Base-by-base conservation (phyloP, 1,140 invertebrate genomes). In the Cotesia chilonis region DNA sequence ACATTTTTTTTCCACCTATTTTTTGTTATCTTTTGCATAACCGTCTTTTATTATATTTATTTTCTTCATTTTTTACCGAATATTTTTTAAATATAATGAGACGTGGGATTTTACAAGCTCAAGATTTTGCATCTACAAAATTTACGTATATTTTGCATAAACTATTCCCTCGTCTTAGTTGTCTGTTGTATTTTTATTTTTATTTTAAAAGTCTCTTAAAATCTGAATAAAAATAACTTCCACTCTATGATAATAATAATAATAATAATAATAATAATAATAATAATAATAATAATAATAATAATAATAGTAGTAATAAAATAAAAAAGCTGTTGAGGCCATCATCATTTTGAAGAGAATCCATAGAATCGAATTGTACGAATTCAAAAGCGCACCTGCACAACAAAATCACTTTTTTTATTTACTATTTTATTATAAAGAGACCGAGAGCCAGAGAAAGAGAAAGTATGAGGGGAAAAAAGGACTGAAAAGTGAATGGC, bases 371-470 rank as follows among this genome's bases (percentile, higher is more conserved):
- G 41, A 66, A 66, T 52, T 66, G 36, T 66, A 66, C 64, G 64
- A 14, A 66, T 66, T 51, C 64, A 66, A 66, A 66, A 66, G 41
- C 52, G 64, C 64, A 66, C 64, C 41, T 66, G 63, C 63, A 65
- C 17, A 35, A 20, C 60, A 12, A 61, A 57, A 57, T 57, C n/a
- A n/a, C n/a, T 14, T 47, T 47, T 41, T 47, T 47, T 47, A 47
- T 47, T 47, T 47, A 47, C 6, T 47, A 9, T 47, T 47, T 9
- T 47, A 10, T 47, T 47, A 47, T 47, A 47, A 47, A 47, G 41
- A 47, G 41, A 60, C 52, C 10, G 36, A 37, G 41, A 64, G 3
- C 10, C 5, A 51, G 5, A 66, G 17, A 57, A 7, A 63, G 17
- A 12, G 12, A 68, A 52, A 68, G 61, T 17, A 47, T 28, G 1